phyloP scores from a whole-genome alignment of 2,888 invertebrate species.

The Scaptomyza tumidula region DNA sequence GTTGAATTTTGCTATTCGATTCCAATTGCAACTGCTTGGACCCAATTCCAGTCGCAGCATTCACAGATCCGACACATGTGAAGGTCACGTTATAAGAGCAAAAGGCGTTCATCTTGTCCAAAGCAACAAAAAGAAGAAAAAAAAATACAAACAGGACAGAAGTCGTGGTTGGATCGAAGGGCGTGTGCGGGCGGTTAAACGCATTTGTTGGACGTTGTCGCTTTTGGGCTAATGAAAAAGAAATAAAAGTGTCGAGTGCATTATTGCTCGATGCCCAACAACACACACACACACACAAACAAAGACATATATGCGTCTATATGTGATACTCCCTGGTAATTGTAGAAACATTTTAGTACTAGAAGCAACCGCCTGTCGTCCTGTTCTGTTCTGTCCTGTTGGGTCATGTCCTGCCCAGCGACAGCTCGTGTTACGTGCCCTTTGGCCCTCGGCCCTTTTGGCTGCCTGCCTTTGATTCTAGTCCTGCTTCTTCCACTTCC shows the following conservation, averaged over 20 bases:
- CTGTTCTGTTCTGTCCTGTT: not conserved
- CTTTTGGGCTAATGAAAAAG: slow-evolving; percentile 79
- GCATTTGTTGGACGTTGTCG: slow-evolving; percentile 45
- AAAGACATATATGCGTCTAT: slow-evolving; percentile 9
- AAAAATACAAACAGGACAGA: not conserved
- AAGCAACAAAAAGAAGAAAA: too few relatives aligned
- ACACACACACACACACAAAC: slow-evolving; percentile 22
- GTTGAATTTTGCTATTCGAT: not conserved
- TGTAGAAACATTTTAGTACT: slow-evolving; percentile 68
- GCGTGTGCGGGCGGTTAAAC: slow-evolving; percentile 15
- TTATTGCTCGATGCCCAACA: slow-evolving; percentile 62
- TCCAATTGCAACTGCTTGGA: not conserved
- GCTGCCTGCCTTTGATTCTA: slow-evolving; percentile 12
- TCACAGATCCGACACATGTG: slow-evolving; percentile 41
- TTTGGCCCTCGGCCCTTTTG: slow-evolving; percentile 16
- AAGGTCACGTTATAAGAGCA: slow-evolving; percentile 50
- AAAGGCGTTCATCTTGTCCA: slow-evolving; percentile 35
- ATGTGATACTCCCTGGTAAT: slow-evolving; percentile 66
- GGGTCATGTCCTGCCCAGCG: not conserved
- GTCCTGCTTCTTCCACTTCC: slow-evolving; percentile 2
- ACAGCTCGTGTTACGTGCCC: slow-evolving; percentile 59
- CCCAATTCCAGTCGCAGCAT: not conserved
- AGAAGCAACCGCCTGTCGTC: slow-evolving; percentile 47
- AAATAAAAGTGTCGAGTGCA: slow-evolving; percentile 81
- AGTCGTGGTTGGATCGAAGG: not conserved